Evolutionary conservation across 1,140 invertebrate species (phyloP).

Genomic region (Copidosoma floridanum): DNA sequence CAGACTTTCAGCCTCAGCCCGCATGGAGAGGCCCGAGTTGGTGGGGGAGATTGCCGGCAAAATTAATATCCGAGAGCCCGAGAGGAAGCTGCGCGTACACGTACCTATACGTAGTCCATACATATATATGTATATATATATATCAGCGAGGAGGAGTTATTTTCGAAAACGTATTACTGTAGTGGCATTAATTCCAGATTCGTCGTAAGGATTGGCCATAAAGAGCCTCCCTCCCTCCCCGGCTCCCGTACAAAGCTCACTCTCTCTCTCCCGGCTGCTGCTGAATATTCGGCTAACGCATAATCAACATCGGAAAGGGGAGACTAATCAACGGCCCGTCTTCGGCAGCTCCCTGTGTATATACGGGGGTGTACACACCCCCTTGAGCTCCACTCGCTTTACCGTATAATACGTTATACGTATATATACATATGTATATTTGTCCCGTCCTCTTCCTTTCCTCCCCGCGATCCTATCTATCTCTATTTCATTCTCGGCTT

Average conservation of each 20-base stretch:
- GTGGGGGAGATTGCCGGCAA: too few species aligned
- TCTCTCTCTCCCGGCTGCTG: not conserved
- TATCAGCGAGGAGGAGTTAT: not conserved
- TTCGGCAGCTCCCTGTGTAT: conserved; percentile 23
- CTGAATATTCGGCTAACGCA: conserved; percentile 9
- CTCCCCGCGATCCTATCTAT: conserved; percentile 2
- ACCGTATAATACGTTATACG: too few species aligned
- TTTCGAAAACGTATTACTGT: conserved; percentile 23
- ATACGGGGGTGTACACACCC: too few species aligned
- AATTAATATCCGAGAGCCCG: conserved; percentile 17
- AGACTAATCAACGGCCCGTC: conserved; percentile 29
- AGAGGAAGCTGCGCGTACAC: too few species aligned
- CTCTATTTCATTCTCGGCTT: conserved; percentile 10
- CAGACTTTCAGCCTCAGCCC: conserved; percentile 9
- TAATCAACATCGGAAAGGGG: conserved; percentile 24
- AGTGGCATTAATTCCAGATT: conserved; percentile 27
- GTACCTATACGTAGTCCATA: too few species aligned
- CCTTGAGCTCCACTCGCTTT: too few species aligned
- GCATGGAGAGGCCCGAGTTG: too few species aligned
- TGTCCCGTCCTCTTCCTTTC: too few species aligned
- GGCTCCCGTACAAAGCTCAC: not conserved
- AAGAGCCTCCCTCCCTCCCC: conserved; percentile 2
- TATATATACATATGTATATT: too few species aligned
- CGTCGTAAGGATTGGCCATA: conserved; percentile 26
- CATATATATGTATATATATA: too few species aligned